A percentile compares a stretch with the other conserved stretches of the same genome.
Evolutionary conservation across 2,888 invertebrate species (phyloP).

Genomic region (Cephalotes varians): DNA sequence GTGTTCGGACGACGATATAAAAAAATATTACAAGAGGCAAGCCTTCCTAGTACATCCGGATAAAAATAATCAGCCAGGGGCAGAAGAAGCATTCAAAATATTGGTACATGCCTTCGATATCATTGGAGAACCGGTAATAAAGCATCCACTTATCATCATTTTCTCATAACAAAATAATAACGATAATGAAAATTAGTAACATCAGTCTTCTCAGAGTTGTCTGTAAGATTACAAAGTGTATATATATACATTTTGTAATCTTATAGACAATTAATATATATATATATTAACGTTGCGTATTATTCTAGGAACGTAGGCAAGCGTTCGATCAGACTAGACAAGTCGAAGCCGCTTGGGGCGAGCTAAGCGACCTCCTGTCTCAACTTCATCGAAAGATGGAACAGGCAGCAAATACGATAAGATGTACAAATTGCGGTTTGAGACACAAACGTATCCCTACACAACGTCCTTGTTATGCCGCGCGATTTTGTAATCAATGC

Average conservation of each 20-base stretch:
- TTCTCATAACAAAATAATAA: background rate
- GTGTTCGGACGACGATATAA: conserved; percentile 97
- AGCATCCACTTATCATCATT: conserved; percentile 11
- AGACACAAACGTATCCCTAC: conserved; percentile 95
- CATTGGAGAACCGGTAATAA: conserved; percentile 94
- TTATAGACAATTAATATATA: no score
- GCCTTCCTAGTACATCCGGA: conserved; percentile 98
- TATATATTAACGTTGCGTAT: background rate
- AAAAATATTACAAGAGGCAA: conserved; percentile 97
- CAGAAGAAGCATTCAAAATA: conserved; percentile 98
- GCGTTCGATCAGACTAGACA: conserved; percentile 91
- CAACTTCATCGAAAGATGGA: conserved; percentile 97
- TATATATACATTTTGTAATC: background rate
- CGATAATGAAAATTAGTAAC: background rate
- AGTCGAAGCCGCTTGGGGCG: conserved; percentile 95
- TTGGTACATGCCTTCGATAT: conserved; percentile 97
- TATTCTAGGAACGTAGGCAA: conserved; percentile 89
- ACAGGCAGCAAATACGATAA: conserved; percentile 96
- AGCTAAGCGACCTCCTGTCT: conserved; percentile 94
- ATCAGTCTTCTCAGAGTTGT: background rate
- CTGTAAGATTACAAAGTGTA: background rate
- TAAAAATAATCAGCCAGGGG: conserved; percentile 97
- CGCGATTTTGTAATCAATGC: conserved; percentile 95
- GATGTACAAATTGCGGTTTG: conserved; percentile 97
- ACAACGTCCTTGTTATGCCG: conserved; percentile 95